Conservation (phyloP, 2,113 vertebrate species). For the Entelurus aequoreus region DNA sequence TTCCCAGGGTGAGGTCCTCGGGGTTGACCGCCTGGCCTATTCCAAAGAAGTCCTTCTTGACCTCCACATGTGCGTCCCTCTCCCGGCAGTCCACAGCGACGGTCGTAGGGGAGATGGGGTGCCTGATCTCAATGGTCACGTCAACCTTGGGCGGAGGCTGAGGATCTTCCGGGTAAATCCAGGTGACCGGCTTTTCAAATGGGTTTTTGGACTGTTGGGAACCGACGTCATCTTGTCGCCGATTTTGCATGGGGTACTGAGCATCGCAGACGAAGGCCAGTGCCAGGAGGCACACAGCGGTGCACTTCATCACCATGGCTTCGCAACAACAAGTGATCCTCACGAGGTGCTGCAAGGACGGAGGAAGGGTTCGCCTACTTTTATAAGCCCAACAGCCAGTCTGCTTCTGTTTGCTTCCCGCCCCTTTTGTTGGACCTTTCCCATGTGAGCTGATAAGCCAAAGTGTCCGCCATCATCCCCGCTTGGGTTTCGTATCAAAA, state of each 20-base stretch:
- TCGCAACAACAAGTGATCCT: slow-evolving; percentile 46
- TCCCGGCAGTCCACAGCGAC: slow-evolving; percentile 57
- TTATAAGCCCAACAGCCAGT: slow-evolving; percentile 49
- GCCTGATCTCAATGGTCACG: slow-evolving; percentile 12
- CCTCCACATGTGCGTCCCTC: slow-evolving; percentile 34
- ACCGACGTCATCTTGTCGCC: accelerated
- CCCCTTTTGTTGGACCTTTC: slow-evolving; percentile 30
- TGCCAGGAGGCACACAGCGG: slow-evolving; percentile 44
- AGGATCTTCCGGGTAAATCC: slow-evolving; percentile 47
- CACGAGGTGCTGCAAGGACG: slow-evolving; percentile 44
- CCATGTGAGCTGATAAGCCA: neutral
- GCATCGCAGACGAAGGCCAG: slow-evolving; percentile 49
- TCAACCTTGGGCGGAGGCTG: neutral
- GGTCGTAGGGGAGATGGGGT: slow-evolving; percentile 34
- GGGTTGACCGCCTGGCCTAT: slow-evolving; percentile 42
- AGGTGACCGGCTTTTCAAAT: slow-evolving; percentile 42
- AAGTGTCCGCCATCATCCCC: slow-evolving; percentile 13
- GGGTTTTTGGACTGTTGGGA: slow-evolving; percentile 33
- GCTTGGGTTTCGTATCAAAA: neutral
- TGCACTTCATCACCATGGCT: slow-evolving; percentile 48
- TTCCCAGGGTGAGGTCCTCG: slow-evolving; percentile 48
- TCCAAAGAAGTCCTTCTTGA: slow-evolving; percentile 59
- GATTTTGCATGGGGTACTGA: neutral
- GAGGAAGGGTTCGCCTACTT: slow-evolving; percentile 21
- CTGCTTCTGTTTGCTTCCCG: slow-evolving; percentile 23